These are phyloP conservation scores for Paramuricea clavata DNA, from an alignment of 92 coral and sea anemone species.

Conservation along the genomic window DNA sequence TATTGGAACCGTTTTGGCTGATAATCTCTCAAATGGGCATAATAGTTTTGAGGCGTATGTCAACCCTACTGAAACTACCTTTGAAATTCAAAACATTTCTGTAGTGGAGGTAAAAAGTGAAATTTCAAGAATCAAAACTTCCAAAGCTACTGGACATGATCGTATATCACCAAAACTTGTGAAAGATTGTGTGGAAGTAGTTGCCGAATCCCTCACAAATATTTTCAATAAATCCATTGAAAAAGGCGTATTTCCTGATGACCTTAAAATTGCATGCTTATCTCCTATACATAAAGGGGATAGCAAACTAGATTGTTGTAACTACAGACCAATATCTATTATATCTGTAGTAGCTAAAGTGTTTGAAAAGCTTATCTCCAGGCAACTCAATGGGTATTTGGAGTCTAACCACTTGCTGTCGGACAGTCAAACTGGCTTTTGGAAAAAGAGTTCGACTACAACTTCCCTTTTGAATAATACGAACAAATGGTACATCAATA, in stretches of 20 bases:
- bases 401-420: no score
- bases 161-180: background rate
- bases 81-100: background rate
- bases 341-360: background rate
- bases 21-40: background rate
- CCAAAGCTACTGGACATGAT: constrained; percentile 16
- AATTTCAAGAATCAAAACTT: background rate
- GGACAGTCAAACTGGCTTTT: background rate
- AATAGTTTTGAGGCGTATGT: background rate
- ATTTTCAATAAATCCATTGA: background rate
- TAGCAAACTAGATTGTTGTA: background rate
- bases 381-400: background rate
- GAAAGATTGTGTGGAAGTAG: background rate
- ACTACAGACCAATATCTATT: constrained; percentile 51
- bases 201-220: background rate
- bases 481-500: background rate
- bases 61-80: background rate
- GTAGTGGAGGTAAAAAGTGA: background rate
- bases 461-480: constrained; percentile 1
- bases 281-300: constrained; percentile 25
- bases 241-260: constrained; percentile 8
- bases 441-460: background rate
- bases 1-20: background rate
- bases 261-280: background rate
- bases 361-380: background rate